Percentiles rank a stretch among this genome's conserved stretches.
Conservation (phyloP, 2,797 vertebrate species). For the Cuculus canorus region DNA sequence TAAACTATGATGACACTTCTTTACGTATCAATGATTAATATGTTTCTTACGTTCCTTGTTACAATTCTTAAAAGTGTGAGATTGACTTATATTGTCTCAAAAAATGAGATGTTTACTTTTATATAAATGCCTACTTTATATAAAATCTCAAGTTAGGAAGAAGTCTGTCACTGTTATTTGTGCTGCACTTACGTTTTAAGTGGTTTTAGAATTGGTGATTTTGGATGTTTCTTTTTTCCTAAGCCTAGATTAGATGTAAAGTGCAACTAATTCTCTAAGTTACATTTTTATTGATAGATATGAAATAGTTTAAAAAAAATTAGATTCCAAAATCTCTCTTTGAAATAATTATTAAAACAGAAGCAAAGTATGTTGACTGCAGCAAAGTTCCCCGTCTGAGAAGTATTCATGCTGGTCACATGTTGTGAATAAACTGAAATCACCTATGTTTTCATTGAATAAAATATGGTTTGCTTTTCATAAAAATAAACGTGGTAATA, state of each 20-base stretch:
- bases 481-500: neutral
- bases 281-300: neutral
- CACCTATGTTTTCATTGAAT: neutral
- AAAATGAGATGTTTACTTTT: too few relatives aligned
- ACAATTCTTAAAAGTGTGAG: neutral
- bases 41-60: neutral
- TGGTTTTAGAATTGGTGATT: neutral
- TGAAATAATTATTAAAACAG: neutral
- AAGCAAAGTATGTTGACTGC: neutral
- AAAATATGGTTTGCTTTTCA: neutral
- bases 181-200: neutral
- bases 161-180: neutral
- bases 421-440: neutral
- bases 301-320: neutral
- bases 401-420: neutral
- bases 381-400: neutral
- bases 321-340: neutral
- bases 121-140: neutral
- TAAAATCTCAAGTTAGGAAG: neutral
- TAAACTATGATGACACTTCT: neutral
- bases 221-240: neutral
- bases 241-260: neutral
- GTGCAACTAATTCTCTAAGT: neutral
- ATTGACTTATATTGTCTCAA: neutral
- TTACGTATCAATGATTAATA: neutral